Evolutionary conservation across 2,113 vertebrate genomes (phyloP).

Genomic region (Baryphthengus martii): DNA sequence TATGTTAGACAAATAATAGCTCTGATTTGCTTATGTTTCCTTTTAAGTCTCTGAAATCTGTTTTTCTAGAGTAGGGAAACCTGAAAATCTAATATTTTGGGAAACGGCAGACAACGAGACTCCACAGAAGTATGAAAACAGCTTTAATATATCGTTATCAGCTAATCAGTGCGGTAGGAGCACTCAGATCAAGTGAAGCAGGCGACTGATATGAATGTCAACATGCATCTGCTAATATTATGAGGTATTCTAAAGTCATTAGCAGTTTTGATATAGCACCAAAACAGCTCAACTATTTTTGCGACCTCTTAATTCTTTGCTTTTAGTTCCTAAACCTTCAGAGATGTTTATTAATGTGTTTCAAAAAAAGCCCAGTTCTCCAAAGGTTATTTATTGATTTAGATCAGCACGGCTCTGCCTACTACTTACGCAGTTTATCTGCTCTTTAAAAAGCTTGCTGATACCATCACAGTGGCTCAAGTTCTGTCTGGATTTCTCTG

Average conservation of each 20-base stretch:
- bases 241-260: slow-evolving; percentile 11
- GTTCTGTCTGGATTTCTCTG: neutral
- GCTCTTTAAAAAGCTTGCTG: neutral
- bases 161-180: slow-evolving; percentile 39
- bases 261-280: neutral
- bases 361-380: neutral
- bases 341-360: neutral
- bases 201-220: neutral
- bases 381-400: slow-evolving; percentile 23
- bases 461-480: neutral
- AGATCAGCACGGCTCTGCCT: neutral
- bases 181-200: slow-evolving; percentile 34
- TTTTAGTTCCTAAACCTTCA: slow-evolving; percentile 10
- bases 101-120: slow-evolving; percentile 36
- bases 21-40: neutral
- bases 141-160: slow-evolving; percentile 2
- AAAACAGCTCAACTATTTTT: neutral
- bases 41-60: neutral
- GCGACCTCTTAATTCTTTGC: neutral
- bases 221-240: neutral
- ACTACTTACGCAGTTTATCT: neutral
- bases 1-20: neutral
- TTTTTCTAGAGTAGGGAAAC: neutral
- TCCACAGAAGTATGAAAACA: slow-evolving; percentile 24
- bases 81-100: slow-evolving; percentile 40